phyloP scores from a whole-genome alignment of 2,888 invertebrate species.

The Eupsilia transversa region DNA sequence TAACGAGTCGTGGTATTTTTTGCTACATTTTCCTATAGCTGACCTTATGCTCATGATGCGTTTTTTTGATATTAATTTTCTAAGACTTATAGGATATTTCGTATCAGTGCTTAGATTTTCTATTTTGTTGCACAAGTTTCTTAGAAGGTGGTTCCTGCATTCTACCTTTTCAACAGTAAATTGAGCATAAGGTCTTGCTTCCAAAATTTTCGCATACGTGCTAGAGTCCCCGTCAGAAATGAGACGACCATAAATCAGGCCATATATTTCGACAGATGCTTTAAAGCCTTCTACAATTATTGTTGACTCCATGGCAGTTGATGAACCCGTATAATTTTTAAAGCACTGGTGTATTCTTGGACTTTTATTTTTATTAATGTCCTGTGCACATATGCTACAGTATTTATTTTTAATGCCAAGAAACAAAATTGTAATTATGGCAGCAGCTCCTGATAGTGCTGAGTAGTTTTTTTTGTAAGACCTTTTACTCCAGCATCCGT shows the following conservation, averaged over 20 bases:
- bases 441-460: constrained; percentile 19
- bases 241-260: constrained; percentile 21
- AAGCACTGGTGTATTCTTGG: constrained; percentile 11
- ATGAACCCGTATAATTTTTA: constrained; percentile 20
- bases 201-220: constrained; percentile 22
- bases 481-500: constrained; percentile 19
- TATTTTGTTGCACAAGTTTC: constrained; percentile 20
- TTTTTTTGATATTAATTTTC: constrained; percentile 27
- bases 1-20: constrained; percentile 9
- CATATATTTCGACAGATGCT: constrained; percentile 11
- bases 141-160: constrained; percentile 17
- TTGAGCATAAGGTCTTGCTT: constrained; percentile 17
- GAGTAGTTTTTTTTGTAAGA: constrained; percentile 15
- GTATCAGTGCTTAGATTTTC: constrained; percentile 19
- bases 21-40: constrained; percentile 25
- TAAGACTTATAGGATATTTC: constrained; percentile 12
- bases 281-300: constrained; percentile 22
- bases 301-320: constrained; percentile 12
- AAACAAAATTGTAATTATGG: constrained; percentile 18
- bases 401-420: constrained; percentile 25
- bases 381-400: constrained; percentile 6
- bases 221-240: constrained; percentile 23
- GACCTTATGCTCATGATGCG: constrained; percentile 19
- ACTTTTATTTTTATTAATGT: constrained; percentile 3
- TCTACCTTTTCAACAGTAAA: constrained; percentile 24